Evolutionary conservation across 2,113 vertebrate species (phyloP), one percentile per base, ranked within the genome.

Genomic region (Columbina picui): DNA sequence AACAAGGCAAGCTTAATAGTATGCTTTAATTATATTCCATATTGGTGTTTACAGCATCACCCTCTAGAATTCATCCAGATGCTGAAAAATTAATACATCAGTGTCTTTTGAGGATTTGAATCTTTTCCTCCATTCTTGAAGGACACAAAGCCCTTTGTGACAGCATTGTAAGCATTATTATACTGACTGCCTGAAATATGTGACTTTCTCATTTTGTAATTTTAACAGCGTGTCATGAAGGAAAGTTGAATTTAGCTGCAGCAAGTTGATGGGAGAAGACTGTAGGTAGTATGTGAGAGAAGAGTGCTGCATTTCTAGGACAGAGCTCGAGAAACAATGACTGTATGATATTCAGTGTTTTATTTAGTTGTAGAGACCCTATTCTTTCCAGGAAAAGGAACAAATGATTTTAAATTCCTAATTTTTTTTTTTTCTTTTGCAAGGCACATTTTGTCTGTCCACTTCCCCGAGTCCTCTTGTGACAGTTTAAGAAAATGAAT

Each of bases 161-260:
- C 63, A 80, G 7, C 10, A 14, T 38, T 32, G 18, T 47, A 12
- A 76, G 34, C 1, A 1, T 0, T 0, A 50, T 84, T 68, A 32
- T 22, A 32, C 69, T 79, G 63, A 85, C 19, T 67, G 20, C 69
- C 79, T 76, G 71, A 59, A 90, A 68, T 38, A 60, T 57, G 8
- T 71, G 34, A 75, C 65, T 81, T 70, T 34, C 29, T 74, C 8
- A 39, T 77, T 84, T 69, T 59, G 50, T 67, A 77, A 77, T 70
- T 25, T 45, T 47, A 71, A 56, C 52, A 60, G 38, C 36, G 34
- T 0, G 0, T 93, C 10, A 8, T 27, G 65, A 95, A 84, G 43
- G 59, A 61, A 85, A 56, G 43, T 38, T 78, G 52, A 79, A 82
- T 61, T 93, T 56, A 89, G 27, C 60, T 84, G 65, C 77, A 78